Evolutionary conservation across 1,140 invertebrate species (phyloP), one percentile per base, ranked within the genome.

Genomic region (Solenopsis fugax): DNA sequence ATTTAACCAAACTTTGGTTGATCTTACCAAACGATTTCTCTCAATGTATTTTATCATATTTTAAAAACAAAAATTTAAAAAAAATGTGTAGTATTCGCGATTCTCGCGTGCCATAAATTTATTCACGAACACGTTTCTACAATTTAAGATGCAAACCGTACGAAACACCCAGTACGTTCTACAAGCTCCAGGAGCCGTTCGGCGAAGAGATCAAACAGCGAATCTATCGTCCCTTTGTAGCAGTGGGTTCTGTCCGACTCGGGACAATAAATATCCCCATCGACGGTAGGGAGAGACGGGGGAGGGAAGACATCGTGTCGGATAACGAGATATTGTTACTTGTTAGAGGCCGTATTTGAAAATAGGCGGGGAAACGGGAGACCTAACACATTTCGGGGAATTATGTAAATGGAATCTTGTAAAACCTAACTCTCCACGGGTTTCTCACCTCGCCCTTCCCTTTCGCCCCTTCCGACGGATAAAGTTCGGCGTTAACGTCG

Each of bases 311-410:
- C 80, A 84, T 60, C 69, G 69, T 84, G 80, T 84, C 80, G 29
- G 80, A 84, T 84, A 84, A 84, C 80, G 80, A 84, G 80, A 84
- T 84, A 84, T 84, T 84, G 80, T 84, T 84, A 64, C 80, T 84
- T 62, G 80, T 84, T 84, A 62, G 69, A 69, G 64, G 56, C 45
- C 69, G 69, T 84, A 84, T 84, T 84, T 84, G 80, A 84, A 84
- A 84, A 84, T 75, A 73, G 69, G 13, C 18, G 54, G 69, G 65
- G 41, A 72, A 71, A 71, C 64, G 64, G 77, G 62, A 37, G 67
- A 21, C 67, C 78, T 71, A 82, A 82, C 80, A 50, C 69, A 84
- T 84, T 75, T 84, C 69, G 41, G 69, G 24, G 80, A 84, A 84
- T 84, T 84, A 84, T 84, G 80, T 84, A 84, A 84, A 84, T 84